Conservation (phyloP, 2,113 vertebrate species). For the Hemichromis elongatus region DNA sequence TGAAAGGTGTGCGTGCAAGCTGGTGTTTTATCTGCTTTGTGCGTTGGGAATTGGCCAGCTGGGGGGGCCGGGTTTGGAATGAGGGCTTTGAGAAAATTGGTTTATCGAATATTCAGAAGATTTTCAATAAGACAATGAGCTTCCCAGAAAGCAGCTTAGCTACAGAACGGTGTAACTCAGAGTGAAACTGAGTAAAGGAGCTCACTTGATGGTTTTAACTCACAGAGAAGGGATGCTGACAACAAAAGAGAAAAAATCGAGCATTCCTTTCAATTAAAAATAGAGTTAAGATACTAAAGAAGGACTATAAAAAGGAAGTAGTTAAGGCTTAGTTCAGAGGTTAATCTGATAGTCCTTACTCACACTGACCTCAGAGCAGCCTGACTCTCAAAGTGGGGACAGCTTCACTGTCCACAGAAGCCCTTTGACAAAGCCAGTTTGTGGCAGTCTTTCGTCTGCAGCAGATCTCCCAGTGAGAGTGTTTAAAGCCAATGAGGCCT, state of each 20-base stretch:
- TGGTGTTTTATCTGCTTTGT: constrained; percentile 36
- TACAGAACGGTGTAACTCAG: constrained; percentile 12
- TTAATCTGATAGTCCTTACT: constrained; percentile 58
- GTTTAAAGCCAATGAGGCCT: constrained; percentile 67
- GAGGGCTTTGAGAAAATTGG: constrained; percentile 44
- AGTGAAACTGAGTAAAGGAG: constrained; percentile 59
- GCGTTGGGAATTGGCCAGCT: constrained; percentile 3
- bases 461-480: constrained; percentile 62
- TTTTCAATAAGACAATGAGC: constrained; percentile 65
- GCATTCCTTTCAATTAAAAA: constrained; percentile 58
- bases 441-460: constrained; percentile 47
- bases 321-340: constrained; percentile 49
- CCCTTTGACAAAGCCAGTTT: constrained; percentile 55
- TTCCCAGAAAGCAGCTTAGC: constrained; percentile 59
- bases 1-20: constrained; percentile 55
- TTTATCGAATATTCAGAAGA: constrained; percentile 64
- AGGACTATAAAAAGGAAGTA: constrained; percentile 49
- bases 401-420: constrained; percentile 42
- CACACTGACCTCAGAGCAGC: constrained; percentile 33
- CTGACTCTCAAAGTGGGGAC: constrained; percentile 35
- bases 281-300: constrained; percentile 25
- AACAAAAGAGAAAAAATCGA: constrained; percentile 6
- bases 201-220: constrained; percentile 33
- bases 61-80: background rate
- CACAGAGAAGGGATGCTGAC: background rate